Evolutionary conservation across 92 coral and sea anemone species (phyloP), one percentile per base, ranked within the genome.

Genomic region (Siderastrea radians): DNA sequence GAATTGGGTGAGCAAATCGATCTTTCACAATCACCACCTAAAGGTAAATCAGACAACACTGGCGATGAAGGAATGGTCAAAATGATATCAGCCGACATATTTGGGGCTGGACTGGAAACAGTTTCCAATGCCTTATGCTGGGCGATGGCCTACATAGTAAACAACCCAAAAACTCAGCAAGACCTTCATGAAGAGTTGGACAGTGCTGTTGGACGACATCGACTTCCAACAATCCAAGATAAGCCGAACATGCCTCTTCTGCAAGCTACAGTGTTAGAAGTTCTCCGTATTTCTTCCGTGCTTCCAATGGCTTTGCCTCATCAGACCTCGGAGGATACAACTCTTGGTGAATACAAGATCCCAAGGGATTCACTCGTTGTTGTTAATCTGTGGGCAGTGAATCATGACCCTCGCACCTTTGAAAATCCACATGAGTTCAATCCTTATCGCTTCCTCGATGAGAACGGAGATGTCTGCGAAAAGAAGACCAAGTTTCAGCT

Each of bases 331-430:
- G 85, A 84, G 67, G 78, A 93, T 54, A 83, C 94, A 47, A 54
- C 75, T 12, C 85, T 93, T 62, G 92, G 92, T 45, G 80, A 90
- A 10, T 93, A 93, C 81, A 60, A 75, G 72, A 65, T 93, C 59
- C 96, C 96, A 58, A 86, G 69, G 86, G 96, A 83, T 53, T 91
- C 93, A 59, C 75, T 94, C 74, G 92, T 91, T 71, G 54, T 94
- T 68, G 91, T 89, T n/a, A 94, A 94, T 73, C 84, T 94, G 63
- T 91, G 94, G 94, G 94, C 90, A 26, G 92, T 91, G 62, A 94
- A 94, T 83, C 96, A 92, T 84, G 96, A 94, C 89, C 88, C 92
- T 76, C 82, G 88, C 74, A 89, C 84, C 82, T 94, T 94, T 82
- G 62, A 88, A 65, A 76, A 88, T 3, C 75, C 96, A 43, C 78